Evolutionary conservation across 1,140 invertebrate genomes (phyloP).

Genomic region (Episyrphus balteatus): DNA sequence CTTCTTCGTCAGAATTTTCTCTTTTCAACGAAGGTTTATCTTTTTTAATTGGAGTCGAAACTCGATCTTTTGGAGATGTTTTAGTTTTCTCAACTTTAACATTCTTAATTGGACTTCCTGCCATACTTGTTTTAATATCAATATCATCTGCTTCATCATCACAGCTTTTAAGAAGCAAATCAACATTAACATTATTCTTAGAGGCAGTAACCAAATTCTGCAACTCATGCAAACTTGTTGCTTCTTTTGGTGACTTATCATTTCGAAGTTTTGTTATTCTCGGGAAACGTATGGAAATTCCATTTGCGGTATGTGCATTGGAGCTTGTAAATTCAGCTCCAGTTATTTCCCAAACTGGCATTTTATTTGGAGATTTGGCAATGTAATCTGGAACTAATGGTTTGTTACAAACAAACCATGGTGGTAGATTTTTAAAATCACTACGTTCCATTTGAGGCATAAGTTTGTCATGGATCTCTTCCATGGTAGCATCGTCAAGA

Average conservation of each 20-base stretch:
- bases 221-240: conserved; percentile 67
- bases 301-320: conserved; percentile 77
- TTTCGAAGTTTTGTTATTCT: conserved; percentile 69
- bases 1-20: too few species aligned
- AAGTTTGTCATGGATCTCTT: conserved; percentile 49
- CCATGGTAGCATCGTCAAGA: conserved; percentile 74
- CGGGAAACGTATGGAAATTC: conserved; percentile 88
- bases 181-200: conserved; percentile 54
- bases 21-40: too few species aligned
- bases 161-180: conserved; percentile 37
- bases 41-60: too few species aligned
- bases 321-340: conserved; percentile 83
- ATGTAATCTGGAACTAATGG: conserved; percentile 82
- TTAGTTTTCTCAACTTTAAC: too few species aligned
- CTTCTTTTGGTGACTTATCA: conserved; percentile 76
- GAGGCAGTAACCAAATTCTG: conserved; percentile 52
- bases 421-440: conserved; percentile 56
- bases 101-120: too few species aligned
- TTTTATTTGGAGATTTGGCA: conserved; percentile 65
- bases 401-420: conserved; percentile 74
- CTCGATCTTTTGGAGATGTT: too few species aligned
- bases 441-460: conserved; percentile 41
- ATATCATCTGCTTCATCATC: conserved; percentile 1
- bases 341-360: conserved; percentile 89
- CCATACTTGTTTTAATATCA: neutral